Conservation (phyloP, 1,140 invertebrate species). For the Trinorchestia longiramus region DNA sequence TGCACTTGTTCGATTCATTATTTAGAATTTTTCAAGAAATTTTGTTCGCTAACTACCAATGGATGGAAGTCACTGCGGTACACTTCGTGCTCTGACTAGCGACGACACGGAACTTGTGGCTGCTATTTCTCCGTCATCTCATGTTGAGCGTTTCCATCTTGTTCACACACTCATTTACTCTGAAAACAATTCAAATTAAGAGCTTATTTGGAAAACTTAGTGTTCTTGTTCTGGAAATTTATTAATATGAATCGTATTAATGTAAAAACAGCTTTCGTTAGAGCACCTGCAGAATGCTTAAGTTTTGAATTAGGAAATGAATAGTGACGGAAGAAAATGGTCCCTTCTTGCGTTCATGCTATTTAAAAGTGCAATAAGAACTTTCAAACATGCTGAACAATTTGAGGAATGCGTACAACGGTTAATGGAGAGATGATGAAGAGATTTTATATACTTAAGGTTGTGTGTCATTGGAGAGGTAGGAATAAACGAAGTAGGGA, state of each 20-base stretch:
- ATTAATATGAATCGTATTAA: not conserved
- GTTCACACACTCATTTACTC: not conserved
- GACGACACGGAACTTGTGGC: not conserved
- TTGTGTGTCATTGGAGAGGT: no score
- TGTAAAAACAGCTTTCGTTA: not conserved
- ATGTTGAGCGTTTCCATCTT: not conserved
- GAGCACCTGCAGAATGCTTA: not conserved
- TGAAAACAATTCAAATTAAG: not conserved
- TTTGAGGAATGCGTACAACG: no score
- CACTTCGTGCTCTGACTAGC: not conserved
- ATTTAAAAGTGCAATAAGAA: not conserved
- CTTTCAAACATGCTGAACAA: not conserved
- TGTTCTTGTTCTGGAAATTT: not conserved
- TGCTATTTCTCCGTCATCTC: not conserved
- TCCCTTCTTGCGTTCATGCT: not conserved
- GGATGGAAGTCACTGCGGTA: not conserved
- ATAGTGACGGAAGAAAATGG: not conserved
- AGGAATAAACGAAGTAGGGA: no score
- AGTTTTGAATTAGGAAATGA: not conserved
- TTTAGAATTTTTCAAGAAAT: not conserved
- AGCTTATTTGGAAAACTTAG: not conserved
- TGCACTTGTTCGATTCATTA: not conserved
- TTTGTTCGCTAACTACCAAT: not conserved
- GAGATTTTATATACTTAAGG: no score
- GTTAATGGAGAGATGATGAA: no score